phyloP scores from a whole-genome alignment of 2,888 invertebrate genomes.

The Catotricha subobsoleta region DNA sequence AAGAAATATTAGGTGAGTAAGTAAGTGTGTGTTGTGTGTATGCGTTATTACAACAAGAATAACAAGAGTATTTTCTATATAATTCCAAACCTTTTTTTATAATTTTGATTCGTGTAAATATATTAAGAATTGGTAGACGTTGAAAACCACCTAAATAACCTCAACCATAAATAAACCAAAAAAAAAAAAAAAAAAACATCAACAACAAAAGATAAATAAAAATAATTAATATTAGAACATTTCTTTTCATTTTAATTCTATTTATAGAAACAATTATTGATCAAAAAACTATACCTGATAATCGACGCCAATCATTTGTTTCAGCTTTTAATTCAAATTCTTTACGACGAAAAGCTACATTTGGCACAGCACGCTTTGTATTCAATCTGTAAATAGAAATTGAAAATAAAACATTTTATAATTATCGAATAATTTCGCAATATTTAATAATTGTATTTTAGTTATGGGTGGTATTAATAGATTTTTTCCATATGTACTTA shows the following conservation, averaged over 20 bases:
- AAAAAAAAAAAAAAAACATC: too few species aligned
- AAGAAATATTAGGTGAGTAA: too few species aligned
- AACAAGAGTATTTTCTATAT: too few species aligned
- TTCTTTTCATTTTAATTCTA: background rate
- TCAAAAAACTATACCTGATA: background rate
- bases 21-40: too few species aligned
- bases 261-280: too few species aligned
- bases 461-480: too few species aligned
- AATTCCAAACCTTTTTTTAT: conserved; percentile 5
- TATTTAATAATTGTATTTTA: too few species aligned
- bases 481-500: too few species aligned
- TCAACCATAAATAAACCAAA: background rate
- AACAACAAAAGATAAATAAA: too few species aligned
- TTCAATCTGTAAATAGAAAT: conserved; percentile 33
- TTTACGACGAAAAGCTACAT: conserved; percentile 51
- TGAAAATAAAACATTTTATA: background rate
- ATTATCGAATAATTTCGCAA: too few species aligned
- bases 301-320: conserved; percentile 10
- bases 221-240: background rate
- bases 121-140: conserved; percentile 4
- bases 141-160: conserved; percentile 1
- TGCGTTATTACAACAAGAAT: conserved; percentile 3
- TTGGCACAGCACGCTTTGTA: conserved; percentile 50
- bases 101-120: conserved; percentile 4
- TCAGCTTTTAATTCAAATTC: conserved; percentile 48